A percentile compares a stretch with the other conserved stretches of the same genome.
Evolutionary conservation across 2,888 invertebrate genomes (phyloP).

Genomic region (Anoplius nigerrimus): DNA sequence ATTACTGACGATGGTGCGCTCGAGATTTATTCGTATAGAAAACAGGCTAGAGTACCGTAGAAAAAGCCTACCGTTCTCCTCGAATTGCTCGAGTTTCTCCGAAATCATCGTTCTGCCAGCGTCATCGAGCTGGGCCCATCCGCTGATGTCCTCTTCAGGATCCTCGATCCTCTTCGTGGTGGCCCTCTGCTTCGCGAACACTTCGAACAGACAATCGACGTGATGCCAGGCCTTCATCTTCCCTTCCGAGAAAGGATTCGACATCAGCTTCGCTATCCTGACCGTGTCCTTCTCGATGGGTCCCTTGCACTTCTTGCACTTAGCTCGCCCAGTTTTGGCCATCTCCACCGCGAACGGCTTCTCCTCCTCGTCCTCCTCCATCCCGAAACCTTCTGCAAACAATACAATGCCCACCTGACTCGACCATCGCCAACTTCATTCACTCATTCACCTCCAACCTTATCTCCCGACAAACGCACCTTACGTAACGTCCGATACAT

Average conservation of each 20-base stretch:
- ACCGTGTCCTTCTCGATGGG: constrained; percentile 84
- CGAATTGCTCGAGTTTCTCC: constrained; percentile 80
- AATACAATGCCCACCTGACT: too few relatives aligned
- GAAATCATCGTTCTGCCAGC: constrained; percentile 83
- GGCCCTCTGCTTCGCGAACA: constrained; percentile 86
- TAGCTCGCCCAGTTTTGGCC: constrained; percentile 87
- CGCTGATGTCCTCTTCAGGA: constrained; percentile 85
- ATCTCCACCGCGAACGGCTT: constrained; percentile 84
- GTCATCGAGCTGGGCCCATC: constrained; percentile 82
- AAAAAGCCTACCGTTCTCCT: constrained; percentile 70
- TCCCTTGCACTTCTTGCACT: constrained; percentile 91
- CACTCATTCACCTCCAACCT: too few relatives aligned
- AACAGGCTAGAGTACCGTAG: too few relatives aligned
- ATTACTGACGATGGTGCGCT: too few relatives aligned
- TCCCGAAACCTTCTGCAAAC: too few relatives aligned
- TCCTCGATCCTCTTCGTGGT: constrained; percentile 89
- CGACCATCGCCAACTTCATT: too few relatives aligned
- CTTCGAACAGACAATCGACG: constrained; percentile 86
- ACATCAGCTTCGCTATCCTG: constrained; percentile 85
- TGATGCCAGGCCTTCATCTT: constrained; percentile 93
- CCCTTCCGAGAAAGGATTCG: constrained; percentile 85
- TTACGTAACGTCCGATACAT: too few relatives aligned
- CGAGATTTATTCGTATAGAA: too few relatives aligned
- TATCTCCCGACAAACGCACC: too few relatives aligned
- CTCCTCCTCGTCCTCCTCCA: constrained; percentile 68